These are phyloP conservation scores for Pterocles gutturalis DNA, from an alignment of 2,113 vertebrate genomes.

Conservation along the genomic window DNA sequence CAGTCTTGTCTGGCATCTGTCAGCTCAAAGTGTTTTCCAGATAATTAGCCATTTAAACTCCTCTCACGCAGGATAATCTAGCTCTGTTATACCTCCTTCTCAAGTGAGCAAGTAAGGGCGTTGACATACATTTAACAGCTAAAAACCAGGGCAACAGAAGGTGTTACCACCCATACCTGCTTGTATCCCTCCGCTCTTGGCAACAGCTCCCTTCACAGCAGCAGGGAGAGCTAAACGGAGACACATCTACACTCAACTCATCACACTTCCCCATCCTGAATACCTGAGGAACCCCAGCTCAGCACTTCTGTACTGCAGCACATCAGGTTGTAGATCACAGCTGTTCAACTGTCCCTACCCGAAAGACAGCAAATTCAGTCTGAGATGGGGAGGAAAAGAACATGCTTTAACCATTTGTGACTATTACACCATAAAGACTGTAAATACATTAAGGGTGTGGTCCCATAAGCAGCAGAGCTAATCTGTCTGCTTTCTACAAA, in stretches of 20 bases:
- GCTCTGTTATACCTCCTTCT: background rate
- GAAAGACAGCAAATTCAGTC: background rate
- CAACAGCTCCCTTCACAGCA: background rate
- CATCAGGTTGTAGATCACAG: background rate
- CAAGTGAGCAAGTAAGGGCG: background rate
- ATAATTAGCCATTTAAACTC: background rate
- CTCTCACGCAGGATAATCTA: background rate
- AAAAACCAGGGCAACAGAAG: background rate
- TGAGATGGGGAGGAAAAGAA: background rate
- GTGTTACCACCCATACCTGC: background rate
- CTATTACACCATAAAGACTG: background rate
- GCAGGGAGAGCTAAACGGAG: background rate
- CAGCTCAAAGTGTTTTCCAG: background rate
- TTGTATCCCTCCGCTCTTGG: background rate
- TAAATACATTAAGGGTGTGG: background rate
- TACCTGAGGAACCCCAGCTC: background rate
- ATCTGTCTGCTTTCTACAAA: background rate
- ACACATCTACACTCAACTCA: fast-evolving
- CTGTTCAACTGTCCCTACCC: background rate
- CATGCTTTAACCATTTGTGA: background rate
- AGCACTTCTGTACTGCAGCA: background rate
- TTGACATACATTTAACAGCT: background rate
- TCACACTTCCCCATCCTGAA: background rate
- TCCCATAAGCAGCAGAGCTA: background rate
- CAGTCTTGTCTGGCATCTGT: background rate